phyloP scores from a whole-genome alignment of 2,888 invertebrate genomes.

The Plutella xylostella region DNA sequence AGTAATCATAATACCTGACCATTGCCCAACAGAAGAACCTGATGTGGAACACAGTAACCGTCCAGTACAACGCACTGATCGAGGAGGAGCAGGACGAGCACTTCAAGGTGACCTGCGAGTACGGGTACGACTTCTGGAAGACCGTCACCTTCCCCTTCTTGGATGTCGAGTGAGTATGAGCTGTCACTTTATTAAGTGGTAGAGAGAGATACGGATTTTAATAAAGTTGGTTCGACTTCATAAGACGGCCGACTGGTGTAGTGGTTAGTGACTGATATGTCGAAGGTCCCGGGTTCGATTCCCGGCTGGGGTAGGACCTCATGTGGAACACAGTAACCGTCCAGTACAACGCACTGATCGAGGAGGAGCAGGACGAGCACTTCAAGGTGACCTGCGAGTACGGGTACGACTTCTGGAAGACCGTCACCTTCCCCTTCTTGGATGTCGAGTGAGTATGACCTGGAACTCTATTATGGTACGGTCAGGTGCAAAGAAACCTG shows the following conservation, averaged over 20 bases:
- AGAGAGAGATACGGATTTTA: no score
- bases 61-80: conserved; percentile 92
- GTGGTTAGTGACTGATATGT: no score
- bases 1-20: no score
- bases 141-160: conserved; percentile 95
- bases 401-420: conserved; percentile 97
- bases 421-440: conserved; percentile 93
- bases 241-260: no score
- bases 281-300: no score
- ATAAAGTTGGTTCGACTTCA: no score
- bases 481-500: no score
- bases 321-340: conserved; percentile 98
- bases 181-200: no score
- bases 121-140: conserved; percentile 97
- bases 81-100: conserved; percentile 96
- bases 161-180: conserved; percentile 87
- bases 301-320: conserved; percentile 89
- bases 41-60: conserved; percentile 97
- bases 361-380: conserved; percentile 94
- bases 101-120: conserved; percentile 95
- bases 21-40: conserved; percentile 90
- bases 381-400: conserved; percentile 97
- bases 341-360: conserved; percentile 92
- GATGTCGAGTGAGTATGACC: conserved; percentile 94
- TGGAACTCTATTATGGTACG: no score